phyloP scores from a whole-genome alignment of 2,888 invertebrate species.

The Proisotoma minuta region DNA sequence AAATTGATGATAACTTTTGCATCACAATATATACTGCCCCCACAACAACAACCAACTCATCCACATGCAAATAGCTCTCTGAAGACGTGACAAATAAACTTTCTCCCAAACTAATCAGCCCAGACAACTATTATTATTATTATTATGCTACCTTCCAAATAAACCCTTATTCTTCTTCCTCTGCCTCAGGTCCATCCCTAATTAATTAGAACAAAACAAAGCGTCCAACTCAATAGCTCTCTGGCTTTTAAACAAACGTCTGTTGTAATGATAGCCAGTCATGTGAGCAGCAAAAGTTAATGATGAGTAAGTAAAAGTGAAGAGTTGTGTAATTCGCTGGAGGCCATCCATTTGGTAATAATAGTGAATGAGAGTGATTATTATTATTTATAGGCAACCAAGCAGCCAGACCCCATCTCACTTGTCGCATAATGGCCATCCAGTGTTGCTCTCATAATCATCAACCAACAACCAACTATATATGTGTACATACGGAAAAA shows the following conservation, averaged over 20 bases:
- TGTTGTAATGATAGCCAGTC: background rate
- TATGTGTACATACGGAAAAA: background rate
- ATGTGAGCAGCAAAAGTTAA: background rate
- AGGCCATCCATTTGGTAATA: background rate
- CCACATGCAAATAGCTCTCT: background rate
- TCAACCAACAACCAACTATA: too few relatives aligned
- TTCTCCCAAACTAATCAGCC: background rate
- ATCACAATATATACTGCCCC: slow-evolving; percentile 4
- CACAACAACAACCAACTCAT: slow-evolving; percentile 7
- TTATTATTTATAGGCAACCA: slow-evolving; percentile 15
- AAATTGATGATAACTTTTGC: slow-evolving; percentile 19
- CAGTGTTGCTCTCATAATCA: background rate
- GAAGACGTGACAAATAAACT: background rate
- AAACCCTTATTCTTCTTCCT: background rate
- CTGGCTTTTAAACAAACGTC: too few relatives aligned
- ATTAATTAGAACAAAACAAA: background rate
- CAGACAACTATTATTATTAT: background rate
- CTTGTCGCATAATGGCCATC: background rate
- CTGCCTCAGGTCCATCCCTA: background rate
- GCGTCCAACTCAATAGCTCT: background rate
- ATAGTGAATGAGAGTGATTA: background rate
- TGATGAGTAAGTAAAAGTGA: background rate
- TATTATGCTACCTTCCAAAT: background rate
- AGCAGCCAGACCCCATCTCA: background rate
- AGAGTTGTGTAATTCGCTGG: background rate